These are phyloP conservation scores for Helicoverpa assulta DNA, from an alignment of 2,888 invertebrate genomes.

Conservation along the genomic window DNA sequence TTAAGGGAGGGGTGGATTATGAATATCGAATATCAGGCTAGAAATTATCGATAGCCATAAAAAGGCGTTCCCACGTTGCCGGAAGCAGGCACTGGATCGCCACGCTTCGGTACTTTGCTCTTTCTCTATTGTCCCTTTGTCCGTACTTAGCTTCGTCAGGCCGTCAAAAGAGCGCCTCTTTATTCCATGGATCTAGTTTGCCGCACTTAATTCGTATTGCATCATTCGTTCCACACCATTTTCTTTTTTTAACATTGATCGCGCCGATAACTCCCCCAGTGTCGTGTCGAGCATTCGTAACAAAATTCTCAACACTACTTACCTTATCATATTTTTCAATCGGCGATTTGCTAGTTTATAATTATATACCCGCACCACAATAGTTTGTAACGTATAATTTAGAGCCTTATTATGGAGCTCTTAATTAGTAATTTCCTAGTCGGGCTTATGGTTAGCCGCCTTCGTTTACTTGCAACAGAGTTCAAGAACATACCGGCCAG, in stretches of 20 bases:
- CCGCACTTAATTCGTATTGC: constrained; percentile 84
- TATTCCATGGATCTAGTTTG: constrained; percentile 84
- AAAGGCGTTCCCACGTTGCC: constrained; percentile 86
- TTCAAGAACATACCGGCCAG: constrained; percentile 79
- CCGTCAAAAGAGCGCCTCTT: constrained; percentile 82
- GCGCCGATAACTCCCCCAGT: constrained; percentile 71
- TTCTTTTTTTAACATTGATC: constrained; percentile 75
- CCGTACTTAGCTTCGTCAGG: constrained; percentile 80
- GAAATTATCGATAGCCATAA: constrained; percentile 78
- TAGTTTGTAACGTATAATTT: constrained; percentile 57
- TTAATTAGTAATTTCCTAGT: constrained; percentile 71
- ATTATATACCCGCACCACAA: constrained; percentile 58
- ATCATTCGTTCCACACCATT: constrained; percentile 83
- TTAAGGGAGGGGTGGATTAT: constrained; percentile 53
- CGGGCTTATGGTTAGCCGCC: constrained; percentile 71
- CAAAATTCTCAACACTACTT: constrained; percentile 65
- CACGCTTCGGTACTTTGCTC: constrained; percentile 87
- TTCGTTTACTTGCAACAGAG: constrained; percentile 73
- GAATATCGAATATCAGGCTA: constrained; percentile 71
- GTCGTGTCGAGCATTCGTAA: constrained; percentile 67
- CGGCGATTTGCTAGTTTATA: constrained; percentile 62
- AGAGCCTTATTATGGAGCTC: constrained; percentile 52
- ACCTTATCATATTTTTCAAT: constrained; percentile 65
- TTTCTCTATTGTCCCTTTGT: constrained; percentile 86
- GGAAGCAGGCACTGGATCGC: constrained; percentile 83